These are phyloP conservation scores for Rapana venosa DNA, from an alignment of 2,888 invertebrate species.

Conservation along the genomic window DNA sequence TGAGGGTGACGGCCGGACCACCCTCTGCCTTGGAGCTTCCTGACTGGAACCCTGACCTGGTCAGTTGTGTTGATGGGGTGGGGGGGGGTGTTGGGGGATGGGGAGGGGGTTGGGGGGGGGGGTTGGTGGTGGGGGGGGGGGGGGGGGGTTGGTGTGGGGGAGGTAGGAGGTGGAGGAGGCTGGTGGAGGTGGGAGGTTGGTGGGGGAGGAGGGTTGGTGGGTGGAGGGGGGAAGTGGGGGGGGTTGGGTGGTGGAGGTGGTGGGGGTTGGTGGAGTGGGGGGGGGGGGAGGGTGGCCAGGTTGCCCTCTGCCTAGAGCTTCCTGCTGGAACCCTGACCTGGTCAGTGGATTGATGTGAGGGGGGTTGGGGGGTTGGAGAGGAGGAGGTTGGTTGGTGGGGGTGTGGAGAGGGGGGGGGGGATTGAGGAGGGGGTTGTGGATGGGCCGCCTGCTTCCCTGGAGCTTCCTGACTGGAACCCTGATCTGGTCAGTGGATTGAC, in stretches of 20 bases:
- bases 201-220: too few species aligned
- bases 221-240: not conserved
- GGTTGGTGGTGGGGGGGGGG: too few species aligned
- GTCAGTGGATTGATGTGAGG: not conserved
- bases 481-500: conserved; percentile 60
- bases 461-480: conserved; percentile 67
- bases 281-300: conserved; percentile 1
- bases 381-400: not conserved
- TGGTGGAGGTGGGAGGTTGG: too few species aligned
- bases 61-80: not conserved
- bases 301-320: not conserved
- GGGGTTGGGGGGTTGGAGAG: not conserved
- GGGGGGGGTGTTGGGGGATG: too few species aligned
- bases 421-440: conserved; percentile 57
- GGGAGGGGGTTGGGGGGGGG: too few species aligned
- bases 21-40: not conserved
- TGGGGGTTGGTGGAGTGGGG: not conserved
- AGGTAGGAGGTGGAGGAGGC: too few species aligned
- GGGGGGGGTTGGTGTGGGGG: too few species aligned
- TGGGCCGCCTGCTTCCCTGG: conserved; percentile 71
- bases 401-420: not conserved
- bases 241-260: not conserved
- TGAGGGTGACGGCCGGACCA: not conserved
- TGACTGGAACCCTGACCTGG: conserved; percentile 48
- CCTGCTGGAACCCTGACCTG: conserved; percentile 48